Evolutionary conservation across 2,113 vertebrate species (phyloP).

Genomic region (Sclerurus mexicanus): DNA sequence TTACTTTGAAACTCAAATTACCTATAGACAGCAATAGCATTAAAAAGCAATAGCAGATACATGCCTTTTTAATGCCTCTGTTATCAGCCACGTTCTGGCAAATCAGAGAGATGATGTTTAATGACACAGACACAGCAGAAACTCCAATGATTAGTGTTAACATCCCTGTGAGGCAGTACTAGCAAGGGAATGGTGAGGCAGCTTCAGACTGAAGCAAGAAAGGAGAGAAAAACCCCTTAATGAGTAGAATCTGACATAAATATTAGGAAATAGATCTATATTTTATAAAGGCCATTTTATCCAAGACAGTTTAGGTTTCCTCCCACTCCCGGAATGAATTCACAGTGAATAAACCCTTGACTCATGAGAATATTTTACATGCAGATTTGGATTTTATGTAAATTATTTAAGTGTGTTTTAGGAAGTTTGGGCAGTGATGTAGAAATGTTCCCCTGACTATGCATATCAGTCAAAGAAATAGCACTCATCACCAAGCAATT

Average conservation of each 20-base stretch:
- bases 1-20: slow-evolving; percentile 5
- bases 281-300: slow-evolving; percentile 25
- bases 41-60: slow-evolving; percentile 30
- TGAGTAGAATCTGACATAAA: slow-evolving; percentile 14
- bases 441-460: slow-evolving; percentile 2
- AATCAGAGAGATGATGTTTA: slow-evolving; percentile 28
- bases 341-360: background rate
- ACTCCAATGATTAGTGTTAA: background rate
- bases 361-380: slow-evolving; percentile 39
- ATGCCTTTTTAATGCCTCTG: slow-evolving; percentile 30
- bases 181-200: background rate
- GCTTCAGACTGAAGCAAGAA: background rate
- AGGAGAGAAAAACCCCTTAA: background rate
- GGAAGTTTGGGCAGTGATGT: slow-evolving; percentile 4
- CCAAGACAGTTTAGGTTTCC: slow-evolving; percentile 29
- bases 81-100: background rate
- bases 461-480: background rate
- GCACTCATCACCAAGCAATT: background rate
- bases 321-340: slow-evolving; percentile 16
- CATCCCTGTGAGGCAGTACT: background rate
- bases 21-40: background rate
- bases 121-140: background rate
- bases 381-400: slow-evolving; percentile 46
- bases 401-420: slow-evolving; percentile 44
- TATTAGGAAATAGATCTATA: slow-evolving; percentile 31